Evolutionary conservation across 2,797 vertebrate species (phyloP), one percentile per base, ranked within the genome.

Genomic region (Enoplosus armatus): DNA sequence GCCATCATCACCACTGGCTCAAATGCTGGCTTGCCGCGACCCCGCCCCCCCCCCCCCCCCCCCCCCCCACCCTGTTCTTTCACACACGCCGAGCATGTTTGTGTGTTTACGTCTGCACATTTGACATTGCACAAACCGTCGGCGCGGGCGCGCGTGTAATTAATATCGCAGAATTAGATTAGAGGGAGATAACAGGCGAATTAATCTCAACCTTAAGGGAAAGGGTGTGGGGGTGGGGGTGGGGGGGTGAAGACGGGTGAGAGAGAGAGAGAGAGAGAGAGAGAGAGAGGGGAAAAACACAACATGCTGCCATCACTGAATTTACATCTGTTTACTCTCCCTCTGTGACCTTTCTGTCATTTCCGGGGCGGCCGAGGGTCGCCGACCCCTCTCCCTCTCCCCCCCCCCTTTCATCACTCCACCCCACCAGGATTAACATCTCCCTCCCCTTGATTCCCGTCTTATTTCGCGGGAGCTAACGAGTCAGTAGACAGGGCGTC

Each of bases 301-400:
- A 72, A 80, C 74, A 70, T 78, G 71, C 89, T 93, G 92, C 85
- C 92, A 92, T 93, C 91, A 72, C 82, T 82, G 71, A 89, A 93
- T 95, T 95, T 94, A 93, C 92, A 96, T 95, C 90, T 96, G 94
- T 95, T 95, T 94, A 94, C 92, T 91, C 89, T 76, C 39, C 37
- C 58, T 76, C 45, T 29, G 62, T 78, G 66, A 77, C 79, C 82
- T 80, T 55, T 80, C 76, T 86, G 63, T 85, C 54, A 75, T 61
- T 66, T 77, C 70, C 72, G 58, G 58, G 39, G 20, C 31, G 11
- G n/a, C 55, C 4, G 4, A 71, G 68, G 64, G 70, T 83, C 18
- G 0, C 45, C 74, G 82, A 79, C 74, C 85, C 65, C 47, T 70
- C 62, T 62, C 43, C 8, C 58, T 62, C 48, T 51, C 45, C 16